Evolutionary conservation across 2,113 vertebrate genomes (phyloP).

Genomic region (Sebastes schlegelii): DNA sequence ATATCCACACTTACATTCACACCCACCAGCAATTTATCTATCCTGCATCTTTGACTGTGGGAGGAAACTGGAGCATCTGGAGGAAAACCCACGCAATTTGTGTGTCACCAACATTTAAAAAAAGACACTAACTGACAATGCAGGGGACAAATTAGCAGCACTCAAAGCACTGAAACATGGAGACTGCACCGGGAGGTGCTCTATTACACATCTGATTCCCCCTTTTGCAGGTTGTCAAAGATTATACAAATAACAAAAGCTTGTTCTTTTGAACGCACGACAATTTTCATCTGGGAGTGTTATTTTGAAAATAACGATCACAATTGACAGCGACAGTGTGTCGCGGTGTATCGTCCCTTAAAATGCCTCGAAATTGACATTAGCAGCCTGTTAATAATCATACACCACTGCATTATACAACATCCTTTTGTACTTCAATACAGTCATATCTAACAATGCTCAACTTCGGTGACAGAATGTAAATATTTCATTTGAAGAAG

Average conservation of each 20-base stretch:
- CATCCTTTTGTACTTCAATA: conserved; percentile 45
- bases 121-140: conserved; percentile 40
- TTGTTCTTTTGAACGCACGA: conserved; percentile 29
- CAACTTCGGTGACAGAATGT: conserved; percentile 76
- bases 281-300: conserved; percentile 32
- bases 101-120: conserved; percentile 41
- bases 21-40: neutral
- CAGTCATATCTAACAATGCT: conserved; percentile 65
- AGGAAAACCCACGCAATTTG: conserved; percentile 21
- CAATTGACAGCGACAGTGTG: conserved; percentile 12
- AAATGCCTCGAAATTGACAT: conserved; percentile 41
- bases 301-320: conserved; percentile 33
- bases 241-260: conserved; percentile 31
- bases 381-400: conserved; percentile 39
- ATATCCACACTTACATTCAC: conserved; percentile 16
- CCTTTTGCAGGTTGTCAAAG: conserved; percentile 43
- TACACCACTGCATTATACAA: conserved; percentile 11
- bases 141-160: conserved; percentile 47
- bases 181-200: conserved; percentile 30
- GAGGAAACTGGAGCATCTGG: conserved; percentile 31
- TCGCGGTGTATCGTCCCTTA: neutral
- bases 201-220: conserved; percentile 51
- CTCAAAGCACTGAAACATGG: conserved; percentile 33
- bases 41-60: conserved; percentile 20
- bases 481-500: conserved; percentile 84